These are phyloP conservation scores for Dicroscelio sp. DNA, from an alignment of 2,888 invertebrate genomes.

Conservation along the genomic window DNA sequence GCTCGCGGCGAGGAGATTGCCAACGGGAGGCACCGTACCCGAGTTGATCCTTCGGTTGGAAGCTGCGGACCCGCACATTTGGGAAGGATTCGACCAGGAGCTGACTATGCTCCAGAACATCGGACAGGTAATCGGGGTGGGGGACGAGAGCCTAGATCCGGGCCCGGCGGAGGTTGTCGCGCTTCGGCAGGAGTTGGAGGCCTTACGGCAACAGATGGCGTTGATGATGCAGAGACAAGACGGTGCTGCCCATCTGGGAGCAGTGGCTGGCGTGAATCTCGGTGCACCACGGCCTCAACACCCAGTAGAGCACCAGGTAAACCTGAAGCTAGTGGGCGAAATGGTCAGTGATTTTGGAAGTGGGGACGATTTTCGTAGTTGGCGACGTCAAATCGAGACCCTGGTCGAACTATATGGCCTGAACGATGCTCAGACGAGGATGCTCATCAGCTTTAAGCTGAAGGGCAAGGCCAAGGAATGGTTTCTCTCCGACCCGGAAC, in stretches of 20 bases:
- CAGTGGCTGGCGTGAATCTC: background rate
- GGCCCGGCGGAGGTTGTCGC: background rate
- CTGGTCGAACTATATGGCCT: background rate
- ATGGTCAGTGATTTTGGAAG: background rate
- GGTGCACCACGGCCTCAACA: background rate
- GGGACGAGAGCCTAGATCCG: background rate
- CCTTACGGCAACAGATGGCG: background rate
- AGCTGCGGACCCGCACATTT: background rate
- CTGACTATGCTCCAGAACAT: background rate
- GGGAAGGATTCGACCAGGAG: background rate
- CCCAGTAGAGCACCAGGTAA: background rate
- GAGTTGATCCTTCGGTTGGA: background rate
- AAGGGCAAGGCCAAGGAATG: slow-evolving; percentile 75
- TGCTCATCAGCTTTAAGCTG: slow-evolving; percentile 73
- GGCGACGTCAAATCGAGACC: background rate
- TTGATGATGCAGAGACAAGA: background rate
- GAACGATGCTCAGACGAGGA: background rate
- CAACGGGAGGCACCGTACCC: background rate
- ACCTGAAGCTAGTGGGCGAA: background rate
- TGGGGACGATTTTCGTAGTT: background rate
- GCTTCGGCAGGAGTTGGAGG: background rate
- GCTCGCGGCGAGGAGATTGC: background rate
- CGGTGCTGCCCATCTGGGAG: background rate
- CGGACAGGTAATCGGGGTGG: background rate
- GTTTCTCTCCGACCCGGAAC: slow-evolving; percentile 75